These are phyloP conservation scores for Chrysemys picta DNA, from an alignment of 2,113 vertebrate genomes.

Conservation along the genomic window DNA sequence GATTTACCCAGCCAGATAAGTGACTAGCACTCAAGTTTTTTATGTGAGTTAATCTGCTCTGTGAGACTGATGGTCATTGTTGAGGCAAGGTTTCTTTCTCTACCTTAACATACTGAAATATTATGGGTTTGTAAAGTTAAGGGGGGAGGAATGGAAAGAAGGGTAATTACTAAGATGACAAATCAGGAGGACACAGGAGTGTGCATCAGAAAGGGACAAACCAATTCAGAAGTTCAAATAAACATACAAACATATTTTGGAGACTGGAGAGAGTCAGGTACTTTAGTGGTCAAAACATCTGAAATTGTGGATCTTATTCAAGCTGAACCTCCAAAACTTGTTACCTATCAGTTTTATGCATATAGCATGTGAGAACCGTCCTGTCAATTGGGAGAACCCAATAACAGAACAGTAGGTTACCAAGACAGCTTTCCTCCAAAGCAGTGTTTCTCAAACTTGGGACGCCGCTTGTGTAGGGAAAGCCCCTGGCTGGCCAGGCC, in stretches of 20 bases:
- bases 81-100: background rate
- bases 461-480: too few relatives aligned
- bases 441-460: too few relatives aligned
- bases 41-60: conserved; percentile 48
- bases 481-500: too few relatives aligned
- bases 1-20: conserved; percentile 63
- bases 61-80: background rate
- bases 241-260: background rate
- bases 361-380: background rate
- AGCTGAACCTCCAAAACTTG: background rate
- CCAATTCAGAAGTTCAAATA: background rate
- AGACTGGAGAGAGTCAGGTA: background rate
- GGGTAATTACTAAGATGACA: background rate
- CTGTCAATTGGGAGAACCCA: background rate
- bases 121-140: background rate
- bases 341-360: background rate
- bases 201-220: background rate
- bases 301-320: background rate
- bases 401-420: background rate
- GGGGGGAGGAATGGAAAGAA: background rate
- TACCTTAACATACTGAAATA: background rate
- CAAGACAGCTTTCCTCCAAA: background rate
- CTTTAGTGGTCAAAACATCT: background rate
- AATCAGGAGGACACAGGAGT: background rate
- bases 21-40: conserved; percentile 1